Conservation (phyloP, 2,797 vertebrate species). For the Darevskia nairensis region DNA sequence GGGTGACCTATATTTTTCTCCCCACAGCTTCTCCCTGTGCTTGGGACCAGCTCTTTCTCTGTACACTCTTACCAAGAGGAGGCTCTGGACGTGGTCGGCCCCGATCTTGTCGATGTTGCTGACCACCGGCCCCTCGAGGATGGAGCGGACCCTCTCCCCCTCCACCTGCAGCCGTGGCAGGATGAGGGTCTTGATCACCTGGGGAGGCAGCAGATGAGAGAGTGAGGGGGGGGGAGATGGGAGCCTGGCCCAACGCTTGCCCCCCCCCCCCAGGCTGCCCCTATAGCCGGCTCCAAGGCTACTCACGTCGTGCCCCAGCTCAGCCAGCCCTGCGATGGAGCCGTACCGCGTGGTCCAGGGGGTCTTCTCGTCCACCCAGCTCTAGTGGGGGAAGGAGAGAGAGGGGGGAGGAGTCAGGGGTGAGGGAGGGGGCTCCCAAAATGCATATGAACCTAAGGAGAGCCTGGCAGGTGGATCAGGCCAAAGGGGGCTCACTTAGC, state of each 20-base stretch:
- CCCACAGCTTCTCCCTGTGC: too few relatives aligned
- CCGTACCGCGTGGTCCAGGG: conserved; percentile 95
- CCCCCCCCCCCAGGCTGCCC: background rate
- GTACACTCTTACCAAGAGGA: conserved; percentile 84
- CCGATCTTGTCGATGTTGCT: conserved; percentile 95
- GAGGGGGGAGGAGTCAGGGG: background rate
- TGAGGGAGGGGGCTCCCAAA: too few relatives aligned
- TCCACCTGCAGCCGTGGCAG: conserved; percentile 88
- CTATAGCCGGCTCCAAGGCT: fast-evolving
- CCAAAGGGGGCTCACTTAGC: too few relatives aligned
- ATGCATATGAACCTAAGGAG: too few relatives aligned
- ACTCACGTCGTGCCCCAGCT: conserved; percentile 91
- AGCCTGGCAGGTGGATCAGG: too few relatives aligned
- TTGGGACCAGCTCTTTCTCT: too few relatives aligned
- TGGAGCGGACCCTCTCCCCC: conserved; percentile 82
- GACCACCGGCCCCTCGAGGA: conserved; percentile 59
- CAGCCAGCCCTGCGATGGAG: conserved; percentile 92
- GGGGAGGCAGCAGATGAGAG: background rate
- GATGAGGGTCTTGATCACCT: conserved; percentile 96
- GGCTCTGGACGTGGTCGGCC: conserved; percentile 94
- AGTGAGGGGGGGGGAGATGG: background rate
- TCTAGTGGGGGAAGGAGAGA: conserved; percentile 70
- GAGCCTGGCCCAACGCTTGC: too few relatives aligned
- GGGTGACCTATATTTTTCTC: too few relatives aligned
- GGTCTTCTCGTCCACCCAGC: conserved; percentile 92